Percentiles rank a stretch among this genome's conserved stretches.
Evolutionary conservation across 37 sponge, comb jelly and placozoan species (phyloP).

Genomic region (Petrosia ficiformis): DNA sequence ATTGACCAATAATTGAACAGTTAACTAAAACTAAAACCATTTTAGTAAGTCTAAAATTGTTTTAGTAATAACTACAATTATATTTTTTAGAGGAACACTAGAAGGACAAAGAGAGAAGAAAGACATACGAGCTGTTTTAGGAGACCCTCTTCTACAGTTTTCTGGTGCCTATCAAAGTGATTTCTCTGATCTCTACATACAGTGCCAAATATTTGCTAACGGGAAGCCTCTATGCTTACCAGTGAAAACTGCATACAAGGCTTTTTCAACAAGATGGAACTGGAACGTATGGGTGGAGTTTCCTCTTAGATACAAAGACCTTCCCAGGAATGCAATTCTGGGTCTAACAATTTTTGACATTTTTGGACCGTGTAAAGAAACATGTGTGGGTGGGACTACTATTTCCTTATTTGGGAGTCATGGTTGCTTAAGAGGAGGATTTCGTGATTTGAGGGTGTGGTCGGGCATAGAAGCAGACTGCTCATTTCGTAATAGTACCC

Average conservation of each 20-base stretch:
- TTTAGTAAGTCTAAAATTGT: too few species aligned
- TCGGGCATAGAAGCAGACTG: conserved; percentile 71
- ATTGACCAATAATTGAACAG: not conserved
- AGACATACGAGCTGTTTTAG: conserved; percentile 58
- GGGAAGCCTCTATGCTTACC: conserved; percentile 83
- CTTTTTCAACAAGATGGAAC: conserved; percentile 91
- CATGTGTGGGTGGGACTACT: conserved; percentile 74
- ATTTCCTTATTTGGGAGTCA: conserved; percentile 78
- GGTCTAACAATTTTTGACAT: conserved; percentile 75
- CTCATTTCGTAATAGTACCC: conserved; percentile 25
- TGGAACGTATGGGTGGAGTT: conserved; percentile 93
- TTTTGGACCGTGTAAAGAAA: conserved; percentile 46
- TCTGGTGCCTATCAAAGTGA: conserved; percentile 81
- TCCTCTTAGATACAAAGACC: conserved; percentile 80
- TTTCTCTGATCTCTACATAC: conserved; percentile 85
- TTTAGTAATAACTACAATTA: not conserved
- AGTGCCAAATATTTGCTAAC: conserved; percentile 77
- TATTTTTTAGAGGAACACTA: conserved; percentile 60
- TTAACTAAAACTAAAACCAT: too few species aligned
- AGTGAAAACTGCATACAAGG: conserved; percentile 84
- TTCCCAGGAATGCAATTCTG: conserved; percentile 74
- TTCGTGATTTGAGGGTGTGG: conserved; percentile 85
- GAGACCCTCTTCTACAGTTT: conserved; percentile 81
- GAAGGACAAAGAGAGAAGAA: conserved; percentile 77
- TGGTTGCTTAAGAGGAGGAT: conserved; percentile 75